Evolutionary conservation across 2,113 vertebrate genomes (phyloP).

Genomic region (Arvicanthis niloticus): DNA sequence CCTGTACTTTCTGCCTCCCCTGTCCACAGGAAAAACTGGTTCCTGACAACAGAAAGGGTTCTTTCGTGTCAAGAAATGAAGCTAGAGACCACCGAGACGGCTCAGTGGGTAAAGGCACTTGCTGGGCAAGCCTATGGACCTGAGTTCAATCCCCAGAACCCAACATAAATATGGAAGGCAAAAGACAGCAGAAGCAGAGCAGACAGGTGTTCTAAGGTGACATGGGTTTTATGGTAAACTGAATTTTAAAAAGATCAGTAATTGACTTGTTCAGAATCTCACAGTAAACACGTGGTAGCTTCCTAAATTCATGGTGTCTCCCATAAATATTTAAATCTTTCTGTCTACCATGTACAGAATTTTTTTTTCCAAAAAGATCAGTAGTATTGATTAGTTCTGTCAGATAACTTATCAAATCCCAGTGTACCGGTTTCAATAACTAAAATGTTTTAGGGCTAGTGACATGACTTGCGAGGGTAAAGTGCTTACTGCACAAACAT

Average conservation of each 20-base stretch:
- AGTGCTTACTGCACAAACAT: background rate
- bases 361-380: background rate
- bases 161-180: background rate
- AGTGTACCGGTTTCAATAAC: background rate
- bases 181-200: background rate
- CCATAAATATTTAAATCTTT: background rate
- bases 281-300: background rate
- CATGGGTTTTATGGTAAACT: background rate
- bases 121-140: background rate
- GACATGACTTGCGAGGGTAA: background rate
- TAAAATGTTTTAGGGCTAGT: background rate
- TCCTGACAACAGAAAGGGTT: background rate
- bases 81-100: background rate
- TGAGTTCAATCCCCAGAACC: background rate
- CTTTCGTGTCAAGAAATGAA: background rate
- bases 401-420: background rate
- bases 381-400: background rate
- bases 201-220: background rate
- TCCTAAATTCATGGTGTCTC: background rate
- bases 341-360: background rate
- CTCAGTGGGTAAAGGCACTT: background rate
- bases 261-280: background rate
- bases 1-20: background rate
- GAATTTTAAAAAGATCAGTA: background rate
- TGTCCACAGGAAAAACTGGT: background rate